Evolutionary conservation across 2,797 vertebrate species (phyloP).

Genomic region (Bufotes viridis): DNA sequence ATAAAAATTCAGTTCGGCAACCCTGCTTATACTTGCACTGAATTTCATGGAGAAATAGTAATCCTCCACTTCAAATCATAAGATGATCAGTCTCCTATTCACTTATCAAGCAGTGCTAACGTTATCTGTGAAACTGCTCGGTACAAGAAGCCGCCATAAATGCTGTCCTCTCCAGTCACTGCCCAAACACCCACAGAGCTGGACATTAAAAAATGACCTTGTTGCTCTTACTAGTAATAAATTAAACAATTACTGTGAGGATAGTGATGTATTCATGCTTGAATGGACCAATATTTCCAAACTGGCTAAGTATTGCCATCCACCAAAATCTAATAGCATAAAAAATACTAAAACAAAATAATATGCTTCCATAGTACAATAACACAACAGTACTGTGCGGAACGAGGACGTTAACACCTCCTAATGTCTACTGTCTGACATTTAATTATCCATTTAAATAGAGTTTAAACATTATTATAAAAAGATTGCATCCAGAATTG

Average conservation of each 20-base stretch:
- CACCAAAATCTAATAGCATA: conserved; percentile 29
- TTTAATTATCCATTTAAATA: conserved; percentile 63
- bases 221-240: conserved; percentile 21
- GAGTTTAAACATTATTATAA: conserved; percentile 52
- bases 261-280: background rate
- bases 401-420: conserved; percentile 22
- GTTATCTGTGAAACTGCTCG: background rate
- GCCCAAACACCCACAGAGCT: conserved; percentile 17
- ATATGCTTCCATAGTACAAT: conserved; percentile 11
- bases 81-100: background rate
- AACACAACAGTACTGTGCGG: background rate
- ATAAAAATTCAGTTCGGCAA: no score
- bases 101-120: background rate
- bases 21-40: no score
- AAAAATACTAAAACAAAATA: conserved; percentile 34
- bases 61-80: no score
- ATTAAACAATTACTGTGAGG: conserved; percentile 30
- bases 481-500: conserved; percentile 21
- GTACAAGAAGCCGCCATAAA: background rate
- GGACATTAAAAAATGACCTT: conserved; percentile 32
- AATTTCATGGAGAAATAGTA: no score
- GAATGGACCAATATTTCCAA: background rate
- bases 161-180: conserved; percentile 42
- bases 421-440: conserved; percentile 19
- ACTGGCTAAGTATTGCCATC: background rate